Conservation (phyloP, 23 tunicate species). For the Botrylloides violaceus region DNA sequence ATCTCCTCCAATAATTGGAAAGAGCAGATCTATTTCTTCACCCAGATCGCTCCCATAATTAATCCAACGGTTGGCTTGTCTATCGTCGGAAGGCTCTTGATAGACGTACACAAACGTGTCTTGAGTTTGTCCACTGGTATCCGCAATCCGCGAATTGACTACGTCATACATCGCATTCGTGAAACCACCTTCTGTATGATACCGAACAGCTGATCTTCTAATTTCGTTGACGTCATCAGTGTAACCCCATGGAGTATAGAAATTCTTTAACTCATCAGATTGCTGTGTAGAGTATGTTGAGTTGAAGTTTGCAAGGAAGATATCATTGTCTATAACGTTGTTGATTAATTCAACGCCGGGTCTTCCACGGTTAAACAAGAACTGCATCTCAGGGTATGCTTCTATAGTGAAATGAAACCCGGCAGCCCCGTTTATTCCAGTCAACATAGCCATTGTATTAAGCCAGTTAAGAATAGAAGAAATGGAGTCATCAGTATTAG, state of each 20-base stretch:
- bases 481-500: not conserved
- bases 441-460: not conserved
- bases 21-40: constrained; percentile 10
- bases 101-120: constrained; percentile 8
- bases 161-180: constrained; percentile 10
- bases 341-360: not conserved
- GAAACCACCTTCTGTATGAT: constrained; percentile 18
- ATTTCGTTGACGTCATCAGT: constrained; percentile 12
- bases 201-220: constrained; percentile 3
- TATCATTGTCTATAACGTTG: constrained; percentile 5
- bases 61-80: constrained; percentile 4
- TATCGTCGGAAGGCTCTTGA: not conserved
- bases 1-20: not conserved
- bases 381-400: constrained; percentile 16
- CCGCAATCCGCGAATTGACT: not conserved
- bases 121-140: not conserved
- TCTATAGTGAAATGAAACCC: constrained; percentile 6
- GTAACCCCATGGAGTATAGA: constrained; percentile 13
- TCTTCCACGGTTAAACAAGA: constrained; percentile 3
- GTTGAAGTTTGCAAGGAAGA: not conserved
- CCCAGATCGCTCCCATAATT: constrained; percentile 11
- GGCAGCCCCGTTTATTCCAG: constrained; percentile 17
- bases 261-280: not conserved
- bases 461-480: not conserved
- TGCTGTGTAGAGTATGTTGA: not conserved